Conservation (phyloP, 2,888 invertebrate genomes). For the Tryphoninae sp. region DNA sequence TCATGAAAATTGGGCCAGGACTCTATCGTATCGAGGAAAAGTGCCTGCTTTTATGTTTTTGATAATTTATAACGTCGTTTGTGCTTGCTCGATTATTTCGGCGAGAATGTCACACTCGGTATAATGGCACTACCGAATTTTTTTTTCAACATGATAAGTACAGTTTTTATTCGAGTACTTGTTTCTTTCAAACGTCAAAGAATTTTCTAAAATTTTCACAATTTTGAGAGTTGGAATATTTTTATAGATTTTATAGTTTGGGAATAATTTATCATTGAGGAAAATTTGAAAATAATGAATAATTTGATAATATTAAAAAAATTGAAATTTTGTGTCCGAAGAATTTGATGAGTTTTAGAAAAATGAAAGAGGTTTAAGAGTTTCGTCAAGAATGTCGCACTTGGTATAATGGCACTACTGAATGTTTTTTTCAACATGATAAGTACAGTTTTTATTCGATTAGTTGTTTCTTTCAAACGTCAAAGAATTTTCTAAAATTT, state of each 20-base stretch:
- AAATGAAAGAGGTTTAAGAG: not conserved
- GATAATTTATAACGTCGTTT: slow-evolving; percentile 7
- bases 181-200: no score
- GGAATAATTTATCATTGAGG: no score
- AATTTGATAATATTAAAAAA: not conserved
- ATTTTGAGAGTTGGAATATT: no score
- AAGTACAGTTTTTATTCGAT: no score
- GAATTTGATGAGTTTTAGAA: not conserved
- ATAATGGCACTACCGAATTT: slow-evolving; percentile 26
- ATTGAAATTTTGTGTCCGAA: not conserved
- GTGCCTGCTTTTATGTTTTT: slow-evolving; percentile 12
- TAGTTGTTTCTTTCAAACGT: no score
- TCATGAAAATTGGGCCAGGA: slow-evolving; percentile 1
- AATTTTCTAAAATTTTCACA: no score
- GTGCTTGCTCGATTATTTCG: not conserved
- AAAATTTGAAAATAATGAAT: no score
- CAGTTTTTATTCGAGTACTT: no score
- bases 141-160: no score
- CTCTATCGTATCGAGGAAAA: no score
- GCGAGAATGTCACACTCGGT: not conserved
- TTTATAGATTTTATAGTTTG: no score
- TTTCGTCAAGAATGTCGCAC: not conserved
- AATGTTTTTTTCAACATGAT: not conserved
- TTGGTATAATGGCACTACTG: slow-evolving; percentile 18
- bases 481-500: no score